A percentile compares a stretch with the other conserved stretches of the same genome.
Conservation (phyloP, 2,888 invertebrate species). For the Auanema sp. region DNA sequence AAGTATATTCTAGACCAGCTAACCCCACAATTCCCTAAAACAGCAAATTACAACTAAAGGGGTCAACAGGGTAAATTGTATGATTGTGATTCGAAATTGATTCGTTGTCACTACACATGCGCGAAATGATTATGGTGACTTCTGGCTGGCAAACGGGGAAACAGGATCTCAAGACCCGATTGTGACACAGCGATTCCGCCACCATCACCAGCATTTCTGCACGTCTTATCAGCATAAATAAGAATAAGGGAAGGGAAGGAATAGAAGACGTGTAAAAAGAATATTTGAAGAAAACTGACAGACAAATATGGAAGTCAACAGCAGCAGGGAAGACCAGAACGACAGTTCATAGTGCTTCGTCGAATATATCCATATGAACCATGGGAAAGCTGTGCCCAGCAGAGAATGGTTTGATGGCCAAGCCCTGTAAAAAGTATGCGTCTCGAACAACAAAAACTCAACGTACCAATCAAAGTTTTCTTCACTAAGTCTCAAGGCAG, state of each 20-base stretch:
- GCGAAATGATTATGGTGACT: not conserved
- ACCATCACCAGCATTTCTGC: not conserved
- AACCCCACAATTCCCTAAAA: constrained; percentile 35
- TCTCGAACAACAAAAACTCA: not conserved
- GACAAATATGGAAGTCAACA: constrained; percentile 23
- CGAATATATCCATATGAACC: constrained; percentile 43
- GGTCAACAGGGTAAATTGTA: not conserved
- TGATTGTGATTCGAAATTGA: too few relatives aligned
- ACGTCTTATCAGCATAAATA: not conserved
- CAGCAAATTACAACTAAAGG: constrained; percentile 1
- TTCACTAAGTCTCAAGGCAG: constrained; percentile 26
- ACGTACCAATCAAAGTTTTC: constrained; percentile 34
- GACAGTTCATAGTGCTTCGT: constrained; percentile 29
- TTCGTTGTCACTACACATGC: too few relatives aligned
- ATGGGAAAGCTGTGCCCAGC: constrained; percentile 33
- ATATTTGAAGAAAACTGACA: constrained; percentile 23
- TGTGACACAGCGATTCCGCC: not conserved
- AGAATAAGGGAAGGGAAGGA: not conserved
- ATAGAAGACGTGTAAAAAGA: constrained; percentile 6
- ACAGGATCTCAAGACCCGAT: not conserved
- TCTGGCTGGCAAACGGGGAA: constrained; percentile 7
- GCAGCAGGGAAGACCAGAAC: constrained; percentile 23
- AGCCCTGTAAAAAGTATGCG: constrained; percentile 23
- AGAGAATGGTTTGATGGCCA: constrained; percentile 40
- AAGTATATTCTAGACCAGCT: constrained; percentile 35